Evolutionary conservation across 2,888 invertebrate genomes (phyloP), one percentile per base, ranked within the genome.

Genomic region (Hartigia nigra): DNA sequence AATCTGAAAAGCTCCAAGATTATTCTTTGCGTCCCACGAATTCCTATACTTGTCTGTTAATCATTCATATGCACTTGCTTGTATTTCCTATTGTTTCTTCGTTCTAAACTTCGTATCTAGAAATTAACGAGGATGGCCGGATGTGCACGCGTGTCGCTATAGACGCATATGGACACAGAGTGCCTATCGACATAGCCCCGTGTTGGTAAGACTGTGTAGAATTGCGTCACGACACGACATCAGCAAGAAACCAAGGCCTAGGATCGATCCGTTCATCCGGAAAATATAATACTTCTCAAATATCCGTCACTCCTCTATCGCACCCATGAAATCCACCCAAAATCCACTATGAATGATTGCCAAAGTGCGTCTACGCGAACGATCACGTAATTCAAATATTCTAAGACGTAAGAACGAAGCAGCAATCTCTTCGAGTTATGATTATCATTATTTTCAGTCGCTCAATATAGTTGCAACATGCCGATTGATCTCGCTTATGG

Each of bases 221-320:
- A 75, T 75, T 75, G 75, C 75, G 75, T 75, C 34, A 75, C 75
- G 31, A 14, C 31, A 12, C 70, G 31, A 3, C 31, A 70, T 4
- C 72, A 23, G 32, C 37, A 12, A 37, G 5, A 34, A 35, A 12
- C 75, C 75, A 75, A 35, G 36, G 36, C 36, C 74, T 35, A 35
- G 36, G 75, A 75, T 75, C 75, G 75, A 36, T 34, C 31, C 36
- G 75, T 32, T 75, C 75, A 75, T 75, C 75, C 36, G 36, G 36
- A 34, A 75, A 75, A 75, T 32, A 12, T 23, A 75, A 75, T 23
- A 23, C 75, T 31, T 75, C 75, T 31, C 37, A 36, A 75, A 75
- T 75, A 31, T 36, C 75, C 31, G 34, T 75, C 36, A 31, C 34
- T 36, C 75, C 55, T 55, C 55, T 23, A 55, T 2, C 55, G 55